Base-by-base conservation (phyloP, 2,113 vertebrate genomes). In the Pseudorasbora parva region DNA sequence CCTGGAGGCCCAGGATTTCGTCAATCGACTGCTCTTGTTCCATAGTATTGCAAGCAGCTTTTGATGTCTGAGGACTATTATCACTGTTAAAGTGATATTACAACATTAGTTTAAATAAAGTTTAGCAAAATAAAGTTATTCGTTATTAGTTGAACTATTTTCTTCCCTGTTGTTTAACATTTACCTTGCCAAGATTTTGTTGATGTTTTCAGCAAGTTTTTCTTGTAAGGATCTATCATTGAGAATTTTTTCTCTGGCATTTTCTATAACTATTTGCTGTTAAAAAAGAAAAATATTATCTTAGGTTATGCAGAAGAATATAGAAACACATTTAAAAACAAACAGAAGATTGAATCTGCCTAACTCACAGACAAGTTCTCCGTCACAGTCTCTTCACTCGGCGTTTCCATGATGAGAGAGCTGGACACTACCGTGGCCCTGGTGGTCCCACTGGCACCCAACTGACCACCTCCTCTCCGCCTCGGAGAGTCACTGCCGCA, bases 171-270 rank as follows among this genome's bases (percentile, higher is more conserved):
- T 76, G 11, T 15, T 56, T 15, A 30, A 49, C 1, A 27, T 85
- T 95, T 94, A 99, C 98, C 95, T 97, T 80, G 94, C 94, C 71
- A 99, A 93, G 92, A 99, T 97, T 93, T 98, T 99, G 92, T 99
- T 99, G 86, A 99, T 99, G 88, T 99, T 99, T 93, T 99, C 97
- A 88, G 98, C 98, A 30, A 99, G 95, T 82, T 99, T 99, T 91
- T 99, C 97, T 90, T 99, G 98, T 88, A 99, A 93, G 33, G 95
- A 96, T 86, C 96, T 94, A 91, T 98, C 97, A 78, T 95, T 97
- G 87, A 99, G 81, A 86, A 99, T 99, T 93, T 96, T 99, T 91
- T 99, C 97, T 84, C 98, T 94, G 78, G 97, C 98, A 92, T 97
- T 99, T 95, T 99, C 96, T 90, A 99, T 99, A 89, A 98, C 96